Percentiles rank a stretch among this genome's conserved stretches.
phyloP scores from a whole-genome alignment of 2,888 invertebrate genomes.

The Eumacrocentrus americanus region DNA sequence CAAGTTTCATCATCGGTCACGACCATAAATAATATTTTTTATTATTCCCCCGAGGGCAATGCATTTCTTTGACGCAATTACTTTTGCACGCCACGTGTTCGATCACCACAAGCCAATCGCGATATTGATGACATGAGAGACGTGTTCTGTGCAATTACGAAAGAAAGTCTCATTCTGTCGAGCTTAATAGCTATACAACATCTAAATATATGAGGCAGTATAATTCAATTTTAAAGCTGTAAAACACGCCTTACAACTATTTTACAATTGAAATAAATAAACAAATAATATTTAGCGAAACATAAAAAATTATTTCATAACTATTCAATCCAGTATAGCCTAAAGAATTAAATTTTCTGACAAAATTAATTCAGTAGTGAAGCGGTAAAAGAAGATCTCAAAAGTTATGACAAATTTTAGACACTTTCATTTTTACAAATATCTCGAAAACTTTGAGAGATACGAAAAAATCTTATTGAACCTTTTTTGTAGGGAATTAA shows the following conservation, averaged over 20 bases:
- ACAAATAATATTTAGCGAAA: too few relatives aligned
- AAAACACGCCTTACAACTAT: too few relatives aligned
- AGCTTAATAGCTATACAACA: slow-evolving; percentile 14
- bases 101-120: slow-evolving; percentile 3
- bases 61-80: slow-evolving; percentile 12
- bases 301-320: too few relatives aligned
- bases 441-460: background rate
- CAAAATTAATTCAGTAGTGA: too few relatives aligned
- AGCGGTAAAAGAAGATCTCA: too few relatives aligned
- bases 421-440: background rate
- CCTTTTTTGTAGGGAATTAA: too few relatives aligned
- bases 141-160: slow-evolving; percentile 13
- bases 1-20: slow-evolving; percentile 17
- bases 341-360: too few relatives aligned
- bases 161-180: slow-evolving; percentile 18
- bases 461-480: background rate
- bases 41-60: slow-evolving; percentile 5
- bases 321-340: too few relatives aligned
- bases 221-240: too few relatives aligned
- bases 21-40: slow-evolving; percentile 14
- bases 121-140: too few relatives aligned
- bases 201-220: slow-evolving; percentile 10
- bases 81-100: slow-evolving; percentile 10
- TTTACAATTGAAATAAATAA: too few relatives aligned
- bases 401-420: too few relatives aligned